Percentiles rank a stretch among this genome's conserved stretches.
Evolutionary conservation across 2,888 invertebrate species (phyloP).

Genomic region (Pterobdella sp.): DNA sequence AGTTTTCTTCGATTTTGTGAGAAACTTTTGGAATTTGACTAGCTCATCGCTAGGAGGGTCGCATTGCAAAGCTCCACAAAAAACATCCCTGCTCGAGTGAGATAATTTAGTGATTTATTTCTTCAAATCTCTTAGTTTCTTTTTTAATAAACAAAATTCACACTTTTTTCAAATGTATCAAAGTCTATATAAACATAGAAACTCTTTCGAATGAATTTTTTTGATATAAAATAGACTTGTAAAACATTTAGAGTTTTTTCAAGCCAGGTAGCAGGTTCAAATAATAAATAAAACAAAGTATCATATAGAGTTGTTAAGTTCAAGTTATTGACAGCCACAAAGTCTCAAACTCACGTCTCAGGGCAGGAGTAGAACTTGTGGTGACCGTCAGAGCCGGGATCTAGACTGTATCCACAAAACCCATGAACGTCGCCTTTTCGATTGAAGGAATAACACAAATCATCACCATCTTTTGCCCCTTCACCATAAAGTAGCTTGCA

Average conservation of each 20-base stretch:
- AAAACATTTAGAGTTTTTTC: too few relatives aligned
- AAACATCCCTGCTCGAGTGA: slow-evolving; percentile 3
- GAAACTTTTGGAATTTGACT: not conserved
- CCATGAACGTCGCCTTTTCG: not conserved
- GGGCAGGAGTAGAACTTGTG: not conserved
- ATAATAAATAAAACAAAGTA: too few relatives aligned
- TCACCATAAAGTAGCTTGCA: slow-evolving; percentile 17
- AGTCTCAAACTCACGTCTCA: not conserved
- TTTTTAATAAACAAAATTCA: too few relatives aligned
- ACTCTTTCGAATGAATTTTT: too few relatives aligned
- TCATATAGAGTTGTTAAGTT: not conserved
- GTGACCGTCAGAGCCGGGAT: not conserved
- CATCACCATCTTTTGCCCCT: not conserved
- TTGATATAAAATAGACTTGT: too few relatives aligned
- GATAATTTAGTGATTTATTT: not conserved
- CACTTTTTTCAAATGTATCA: too few relatives aligned
- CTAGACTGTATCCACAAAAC: not conserved
- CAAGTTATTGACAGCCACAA: not conserved
- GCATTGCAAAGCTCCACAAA: slow-evolving; percentile 19
- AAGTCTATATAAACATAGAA: too few relatives aligned
- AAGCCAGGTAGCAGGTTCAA: too few relatives aligned
- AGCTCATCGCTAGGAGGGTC: not conserved
- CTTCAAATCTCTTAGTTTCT: too few relatives aligned
- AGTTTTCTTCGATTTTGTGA: not conserved
- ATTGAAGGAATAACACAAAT: slow-evolving; percentile 3